Evolutionary conservation across 2,113 vertebrate genomes (phyloP), one percentile per base, ranked within the genome.

Genomic region (Xyliphius kryptos): DNA sequence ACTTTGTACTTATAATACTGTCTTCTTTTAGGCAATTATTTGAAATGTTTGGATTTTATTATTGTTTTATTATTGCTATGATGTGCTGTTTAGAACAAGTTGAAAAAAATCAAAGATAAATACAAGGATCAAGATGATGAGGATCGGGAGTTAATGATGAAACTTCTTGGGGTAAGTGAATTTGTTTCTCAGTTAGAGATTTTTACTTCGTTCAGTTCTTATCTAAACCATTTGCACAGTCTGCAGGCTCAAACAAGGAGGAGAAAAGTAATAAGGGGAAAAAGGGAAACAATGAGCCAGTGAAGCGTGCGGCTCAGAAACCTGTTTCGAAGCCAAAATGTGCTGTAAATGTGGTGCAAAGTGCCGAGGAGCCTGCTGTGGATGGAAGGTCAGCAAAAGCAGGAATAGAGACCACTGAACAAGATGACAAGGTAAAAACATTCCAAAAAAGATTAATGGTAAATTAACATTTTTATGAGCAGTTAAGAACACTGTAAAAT

Each of bases 41-140:
- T 5, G 26, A 32, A 32, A n/a, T n/a, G n/a, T n/a, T n/a, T n/a
- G n/a, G n/a, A n/a, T n/a, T n/a, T n/a, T n/a, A n/a, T n/a, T n/a
- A n/a, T n/a, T n/a, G n/a, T n/a, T n/a, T n/a, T n/a, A n/a, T n/a
- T n/a, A n/a, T n/a, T n/a, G n/a, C n/a, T n/a, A n/a, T n/a, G n/a
- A n/a, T n/a, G 37, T 38, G 40, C 40, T 41, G 10, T 57, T 13
- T 80, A 99, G 95, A 97, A 92, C 80, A 99, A 99, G 71, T 82
- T 97, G 74, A 99, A 96, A 84, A 99, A 99, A 76, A 99, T 98
- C 80, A 97, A 93, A 74, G 96, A 97, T 81, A 98, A 97, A 79
- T 99, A 99, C 79, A 94, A 91, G 76, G 93, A 99, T 79, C 96
- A 99, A 82, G 95, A 99, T 13, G 94, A 98, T 40, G 95, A 99